Base-by-base conservation (phyloP, 2,888 invertebrate genomes). In the Aphodius granarius region DNA sequence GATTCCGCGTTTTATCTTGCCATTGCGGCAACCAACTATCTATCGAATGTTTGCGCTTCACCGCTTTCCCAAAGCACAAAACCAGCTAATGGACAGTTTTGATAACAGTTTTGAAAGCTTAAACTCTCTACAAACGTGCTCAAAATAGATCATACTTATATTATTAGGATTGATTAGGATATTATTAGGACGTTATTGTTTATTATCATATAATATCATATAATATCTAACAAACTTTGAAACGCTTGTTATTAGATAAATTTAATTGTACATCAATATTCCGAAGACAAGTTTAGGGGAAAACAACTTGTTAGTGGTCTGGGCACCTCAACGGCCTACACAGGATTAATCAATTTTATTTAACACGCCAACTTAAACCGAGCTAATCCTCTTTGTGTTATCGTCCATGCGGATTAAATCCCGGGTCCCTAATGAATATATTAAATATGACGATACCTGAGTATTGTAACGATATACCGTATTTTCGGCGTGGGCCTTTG, bases 311-410 rank as follows among this genome's bases (percentile, higher is more conserved):
- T 74, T 71, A 70, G 68, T 74, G 68, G 71, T 70, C 74, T 22
- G 63, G 74, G 71, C 64, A 71, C 70, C 70, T 23, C n/a, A 13
- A 68, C 74, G 65, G 63, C 74, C 74, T 71, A 74, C 74, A 74
- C 63, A 43, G 71, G 74, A 74, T 74, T 74, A 74, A 74, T 74
- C 74, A 74, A 74, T 70, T 74, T 71, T 74, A 74, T 74, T 74
- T 74, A 74, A 71, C 74, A 62, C 64, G 70, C 22, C 63, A 71
- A 63, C 17, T 43, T 43, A 43, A 43, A 43, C 43, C 43, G 43
- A 3, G 13, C 6, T 74, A 74, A 74, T 74, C 74, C 74, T 74
- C 74, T 74, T 74, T 74, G 74, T 74, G 71, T 74, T 74, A 74
- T 74, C 74, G 71, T 74, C 70, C 71, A 65, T 64, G 71, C 63